Evolutionary conservation across 2,888 invertebrate species (phyloP), one percentile per base, ranked within the genome.

Genomic region (Heliconius cydno): DNA sequence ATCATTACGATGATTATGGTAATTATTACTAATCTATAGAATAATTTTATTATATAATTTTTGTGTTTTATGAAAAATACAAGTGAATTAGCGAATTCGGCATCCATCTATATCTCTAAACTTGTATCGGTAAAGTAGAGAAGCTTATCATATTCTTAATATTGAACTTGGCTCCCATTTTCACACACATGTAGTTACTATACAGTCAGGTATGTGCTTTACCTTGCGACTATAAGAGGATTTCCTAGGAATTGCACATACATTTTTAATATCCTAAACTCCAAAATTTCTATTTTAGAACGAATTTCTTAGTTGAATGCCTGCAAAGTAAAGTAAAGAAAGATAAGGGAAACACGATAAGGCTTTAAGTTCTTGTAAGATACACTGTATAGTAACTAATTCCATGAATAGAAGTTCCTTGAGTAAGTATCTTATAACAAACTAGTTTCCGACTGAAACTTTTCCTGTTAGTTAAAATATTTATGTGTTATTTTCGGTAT

Each of bases 321-420:
- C 22, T n/a, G 30, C 4, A 60, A 28, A 41, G 41, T n/a, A n/a
- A 60, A 12, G 60, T 60, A 60, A 57, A 22, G 57, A 9, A 57
- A 60, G 60, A n/a, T 52, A 38, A 30, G 34, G n/a, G 22, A 13
- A 72, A 30, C 28, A 28, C n/a, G 34, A 60, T 57, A 34, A 73
- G 57, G n/a, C 57, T 80, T 19, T 68, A 22, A 68, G 30, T n/a
- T 68, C 38, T 68, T 38, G 68, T n/a, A n/a, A 38, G 13, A 68
- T n/a, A 68, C n/a, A 22, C 34, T 67, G 30, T 9, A 22, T 30
- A 66, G 28, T 19, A 19, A 30, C 34, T 67, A 67, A 22, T 67
- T 30, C n/a, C 67, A 22, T 9, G 67, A 34, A 67, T 67, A 67
- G 38, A 67, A 67, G 22, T 38, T 38, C 34, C 22, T 28, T 15